Evolutionary conservation across 2,113 vertebrate species (phyloP).

Genomic region (Ancistrus triradiatus): DNA sequence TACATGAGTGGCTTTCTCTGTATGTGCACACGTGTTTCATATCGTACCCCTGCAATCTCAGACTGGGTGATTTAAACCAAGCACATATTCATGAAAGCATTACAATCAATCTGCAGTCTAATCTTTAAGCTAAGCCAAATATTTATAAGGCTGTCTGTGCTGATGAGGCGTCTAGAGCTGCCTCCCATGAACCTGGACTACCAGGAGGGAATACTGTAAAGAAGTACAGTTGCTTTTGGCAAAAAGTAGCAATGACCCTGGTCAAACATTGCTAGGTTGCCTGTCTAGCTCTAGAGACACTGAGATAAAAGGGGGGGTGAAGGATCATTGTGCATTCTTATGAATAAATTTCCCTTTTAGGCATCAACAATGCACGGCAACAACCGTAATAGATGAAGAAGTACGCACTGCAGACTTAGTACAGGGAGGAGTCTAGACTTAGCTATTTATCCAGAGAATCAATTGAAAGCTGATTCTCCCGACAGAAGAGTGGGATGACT

Average conservation of each 20-base stretch:
- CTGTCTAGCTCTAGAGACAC: neutral
- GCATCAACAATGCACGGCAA: neutral
- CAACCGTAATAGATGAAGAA: neutral
- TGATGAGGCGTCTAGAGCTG: constrained; percentile 8
- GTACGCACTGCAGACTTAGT: neutral
- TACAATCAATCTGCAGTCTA: neutral
- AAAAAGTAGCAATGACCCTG: neutral
- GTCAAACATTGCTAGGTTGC: neutral
- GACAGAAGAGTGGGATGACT: constrained; percentile 56
- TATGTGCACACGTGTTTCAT: constrained; percentile 27
- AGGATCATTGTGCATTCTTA: neutral
- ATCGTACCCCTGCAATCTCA: neutral
- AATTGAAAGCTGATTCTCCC: constrained; percentile 52
- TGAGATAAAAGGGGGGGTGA: neutral
- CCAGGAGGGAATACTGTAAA: neutral
- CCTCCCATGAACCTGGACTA: neutral
- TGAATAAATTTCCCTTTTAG: neutral
- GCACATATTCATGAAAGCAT: neutral
- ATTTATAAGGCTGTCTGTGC: neutral
- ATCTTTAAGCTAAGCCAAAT: constrained; percentile 24
- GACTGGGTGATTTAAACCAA: neutral
- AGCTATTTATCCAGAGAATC: constrained; percentile 31
- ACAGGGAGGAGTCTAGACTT: neutral
- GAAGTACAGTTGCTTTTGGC: neutral
- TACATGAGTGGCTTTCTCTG: constrained; percentile 38